These are phyloP conservation scores for Oncorhynchus nerka DNA, from an alignment of 2,113 vertebrate species.

Conservation along the genomic window DNA sequence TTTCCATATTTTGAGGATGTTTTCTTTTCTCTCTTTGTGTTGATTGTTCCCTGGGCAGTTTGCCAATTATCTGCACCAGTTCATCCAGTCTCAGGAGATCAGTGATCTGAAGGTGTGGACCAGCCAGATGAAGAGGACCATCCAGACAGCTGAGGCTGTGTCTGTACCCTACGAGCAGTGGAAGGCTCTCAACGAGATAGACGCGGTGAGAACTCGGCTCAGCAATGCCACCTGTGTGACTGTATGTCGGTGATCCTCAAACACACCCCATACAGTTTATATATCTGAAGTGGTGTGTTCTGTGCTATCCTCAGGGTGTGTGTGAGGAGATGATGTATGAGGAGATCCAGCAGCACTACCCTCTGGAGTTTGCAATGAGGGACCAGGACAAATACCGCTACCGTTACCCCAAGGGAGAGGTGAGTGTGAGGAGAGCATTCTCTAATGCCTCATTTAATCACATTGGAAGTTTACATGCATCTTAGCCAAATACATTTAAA, in stretches of 20 bases:
- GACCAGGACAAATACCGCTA: slow-evolving; percentile 99
- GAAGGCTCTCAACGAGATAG: slow-evolving; percentile 98
- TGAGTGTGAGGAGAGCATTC: slow-evolving; percentile 45
- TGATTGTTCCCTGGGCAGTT: slow-evolving; percentile 75
- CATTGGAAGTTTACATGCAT: no score
- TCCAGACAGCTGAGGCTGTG: slow-evolving; percentile 94
- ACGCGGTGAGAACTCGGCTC: slow-evolving; percentile 80
- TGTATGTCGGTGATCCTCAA: background rate
- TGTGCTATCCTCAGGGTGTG: slow-evolving; percentile 83
- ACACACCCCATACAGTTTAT: background rate
- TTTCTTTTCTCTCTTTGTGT: background rate
- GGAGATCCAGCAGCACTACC: slow-evolving; percentile 91
- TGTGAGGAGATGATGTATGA: slow-evolving; percentile 98
- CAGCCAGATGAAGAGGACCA: slow-evolving; percentile 99
- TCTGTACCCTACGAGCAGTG: slow-evolving; percentile 95
- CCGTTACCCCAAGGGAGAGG: slow-evolving; percentile 97
- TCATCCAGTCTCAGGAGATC: slow-evolving; percentile 90
- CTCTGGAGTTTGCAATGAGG: slow-evolving; percentile 92
- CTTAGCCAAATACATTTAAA: no score
- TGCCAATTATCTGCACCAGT: slow-evolving; percentile 83
- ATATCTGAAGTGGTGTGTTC: background rate
- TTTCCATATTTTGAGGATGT: no score
- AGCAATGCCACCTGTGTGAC: background rate
- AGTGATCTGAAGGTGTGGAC: slow-evolving; percentile 98
- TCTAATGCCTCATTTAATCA: background rate